Percentiles rank a stretch among this genome's conserved stretches.
Conservation (phyloP, 1,140 invertebrate genomes). For the Cherax quadricarinatus region DNA sequence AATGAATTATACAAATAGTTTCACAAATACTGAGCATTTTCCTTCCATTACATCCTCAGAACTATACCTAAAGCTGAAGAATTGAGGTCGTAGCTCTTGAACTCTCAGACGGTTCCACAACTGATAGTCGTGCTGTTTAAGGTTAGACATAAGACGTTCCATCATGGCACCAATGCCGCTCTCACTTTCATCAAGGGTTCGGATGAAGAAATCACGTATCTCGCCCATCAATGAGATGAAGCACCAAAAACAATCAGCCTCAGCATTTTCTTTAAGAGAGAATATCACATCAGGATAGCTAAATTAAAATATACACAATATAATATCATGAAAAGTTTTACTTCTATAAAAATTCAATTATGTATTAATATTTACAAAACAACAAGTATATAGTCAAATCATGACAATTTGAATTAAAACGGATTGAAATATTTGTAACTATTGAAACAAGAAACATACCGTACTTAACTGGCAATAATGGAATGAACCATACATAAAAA, state of each 20-base stretch:
- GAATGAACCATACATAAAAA: too few species aligned
- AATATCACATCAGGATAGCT: not conserved
- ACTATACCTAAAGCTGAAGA: constrained; percentile 91
- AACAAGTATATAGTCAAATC: too few species aligned
- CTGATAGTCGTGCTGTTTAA: constrained; percentile 86
- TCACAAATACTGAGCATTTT: too few species aligned
- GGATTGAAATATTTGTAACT: too few species aligned
- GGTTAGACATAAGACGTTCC: constrained; percentile 82
- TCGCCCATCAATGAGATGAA: constrained; percentile 98
- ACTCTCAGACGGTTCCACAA: constrained; percentile 86
- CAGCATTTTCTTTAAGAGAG: constrained; percentile 87
- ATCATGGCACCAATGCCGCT: constrained; percentile 83
- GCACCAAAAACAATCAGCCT: constrained; percentile 98
- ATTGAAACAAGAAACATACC: too few species aligned
- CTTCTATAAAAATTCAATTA: not conserved
- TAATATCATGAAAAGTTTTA: not conserved
- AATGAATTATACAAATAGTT: too few species aligned
- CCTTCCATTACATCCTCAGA: not conserved
- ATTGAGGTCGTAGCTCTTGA: constrained; percentile 94
- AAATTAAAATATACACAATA: not conserved
- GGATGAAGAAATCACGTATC: constrained; percentile 98
- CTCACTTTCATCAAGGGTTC: constrained; percentile 94
- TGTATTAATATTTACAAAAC: not conserved
- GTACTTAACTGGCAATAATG: too few species aligned
- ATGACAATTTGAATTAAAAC: too few species aligned